These are phyloP conservation scores for Psophia crepitans DNA, from an alignment of 2,113 vertebrate genomes.

Conservation along the genomic window DNA sequence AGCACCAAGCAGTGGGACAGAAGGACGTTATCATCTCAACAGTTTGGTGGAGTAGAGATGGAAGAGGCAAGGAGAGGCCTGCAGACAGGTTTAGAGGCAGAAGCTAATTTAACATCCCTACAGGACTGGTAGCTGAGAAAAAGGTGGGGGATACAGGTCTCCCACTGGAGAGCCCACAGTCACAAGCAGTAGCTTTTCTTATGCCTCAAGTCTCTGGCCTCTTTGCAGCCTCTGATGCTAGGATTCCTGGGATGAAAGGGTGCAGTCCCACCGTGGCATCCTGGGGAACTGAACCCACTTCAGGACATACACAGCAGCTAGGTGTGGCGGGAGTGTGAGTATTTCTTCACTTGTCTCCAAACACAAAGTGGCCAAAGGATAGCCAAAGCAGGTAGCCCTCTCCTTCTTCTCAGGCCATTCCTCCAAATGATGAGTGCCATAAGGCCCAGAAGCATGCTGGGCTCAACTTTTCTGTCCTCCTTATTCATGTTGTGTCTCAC, in stretches of 20 bases:
- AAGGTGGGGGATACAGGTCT: neutral
- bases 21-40: neutral
- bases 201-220: neutral
- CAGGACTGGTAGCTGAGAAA: neutral
- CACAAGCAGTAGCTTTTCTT: neutral
- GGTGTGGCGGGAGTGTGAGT: neutral
- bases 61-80: neutral
- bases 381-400: neutral
- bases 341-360: neutral
- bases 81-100: neutral
- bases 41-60: neutral
- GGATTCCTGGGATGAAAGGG: neutral
- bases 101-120: neutral
- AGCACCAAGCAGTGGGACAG: neutral
- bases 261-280: neutral
- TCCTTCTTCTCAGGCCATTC: neutral
- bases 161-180: neutral
- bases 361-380: neutral
- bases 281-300: neutral
- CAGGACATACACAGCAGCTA: neutral
- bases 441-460: neutral
- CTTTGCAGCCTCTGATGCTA: neutral
- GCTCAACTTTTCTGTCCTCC: neutral
- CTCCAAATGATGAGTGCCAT: neutral
- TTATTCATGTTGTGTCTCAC: neutral